These are phyloP conservation scores for Glyphotaelius pellucidus DNA, from an alignment of 2,888 invertebrate genomes.

Conservation along the genomic window DNA sequence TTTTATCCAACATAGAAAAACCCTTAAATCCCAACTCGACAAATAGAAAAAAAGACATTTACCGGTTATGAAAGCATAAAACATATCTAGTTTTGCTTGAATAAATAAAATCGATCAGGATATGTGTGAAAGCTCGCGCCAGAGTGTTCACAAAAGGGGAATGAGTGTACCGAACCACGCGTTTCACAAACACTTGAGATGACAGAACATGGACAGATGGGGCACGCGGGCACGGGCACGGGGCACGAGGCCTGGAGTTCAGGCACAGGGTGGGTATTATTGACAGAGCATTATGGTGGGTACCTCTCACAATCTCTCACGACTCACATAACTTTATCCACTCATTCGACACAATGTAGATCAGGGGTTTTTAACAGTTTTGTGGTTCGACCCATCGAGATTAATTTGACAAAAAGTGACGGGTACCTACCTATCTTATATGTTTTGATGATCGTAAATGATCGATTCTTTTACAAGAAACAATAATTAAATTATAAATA, in stretches of 20 bases:
- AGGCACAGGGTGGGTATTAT: not conserved
- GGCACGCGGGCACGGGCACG: not conserved
- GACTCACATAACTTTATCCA: not conserved
- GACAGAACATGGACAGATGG: not conserved
- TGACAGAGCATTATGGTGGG: slow-evolving; percentile 28
- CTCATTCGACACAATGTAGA: not conserved
- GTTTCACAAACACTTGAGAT: slow-evolving; percentile 29
- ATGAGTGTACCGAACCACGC: not conserved
- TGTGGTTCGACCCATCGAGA: not conserved
- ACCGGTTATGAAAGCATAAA: not conserved
- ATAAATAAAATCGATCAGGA: not conserved
- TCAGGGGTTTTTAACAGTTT: not conserved
- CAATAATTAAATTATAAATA: not conserved
- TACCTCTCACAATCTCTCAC: not conserved
- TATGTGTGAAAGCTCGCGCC: not conserved
- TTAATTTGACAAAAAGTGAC: not conserved
- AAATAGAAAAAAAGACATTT: not conserved
- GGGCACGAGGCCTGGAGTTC: not conserved
- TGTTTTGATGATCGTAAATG: no score
- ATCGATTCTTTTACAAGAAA: not conserved
- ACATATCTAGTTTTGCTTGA: not conserved
- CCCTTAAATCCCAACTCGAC: not conserved
- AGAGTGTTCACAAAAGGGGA: not conserved
- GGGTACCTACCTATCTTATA: no score
- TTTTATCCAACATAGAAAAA: not conserved